These are phyloP conservation scores for Leptothorax acervorum DNA, from an alignment of 2,888 invertebrate genomes.

Conservation along the genomic window DNA sequence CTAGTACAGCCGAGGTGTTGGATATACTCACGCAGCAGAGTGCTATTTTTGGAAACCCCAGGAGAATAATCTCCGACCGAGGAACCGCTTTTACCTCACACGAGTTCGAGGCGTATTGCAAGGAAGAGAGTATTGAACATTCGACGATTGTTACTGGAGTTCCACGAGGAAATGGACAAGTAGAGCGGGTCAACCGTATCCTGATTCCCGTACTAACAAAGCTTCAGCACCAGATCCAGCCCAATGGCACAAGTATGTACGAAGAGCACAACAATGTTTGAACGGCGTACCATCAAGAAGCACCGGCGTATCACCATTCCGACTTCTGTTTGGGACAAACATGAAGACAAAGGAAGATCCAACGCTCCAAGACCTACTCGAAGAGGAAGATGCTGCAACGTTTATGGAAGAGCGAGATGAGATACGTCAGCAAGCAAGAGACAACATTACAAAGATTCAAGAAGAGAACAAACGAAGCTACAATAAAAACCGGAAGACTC, in stretches of 20 bases:
- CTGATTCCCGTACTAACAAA: background rate
- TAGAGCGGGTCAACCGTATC: background rate
- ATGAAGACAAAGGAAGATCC: background rate
- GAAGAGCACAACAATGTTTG: background rate
- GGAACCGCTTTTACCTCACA: background rate
- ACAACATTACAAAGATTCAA: background rate
- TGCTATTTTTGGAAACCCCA: conserved; percentile 11
- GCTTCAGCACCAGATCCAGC: background rate
- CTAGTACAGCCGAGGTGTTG: background rate
- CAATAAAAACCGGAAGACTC: background rate
- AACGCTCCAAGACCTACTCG: background rate
- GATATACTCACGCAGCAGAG: background rate
- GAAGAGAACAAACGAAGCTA: background rate
- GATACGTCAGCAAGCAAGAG: background rate
- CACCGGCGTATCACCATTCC: background rate
- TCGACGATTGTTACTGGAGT: background rate
- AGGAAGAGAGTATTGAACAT: background rate
- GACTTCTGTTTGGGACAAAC: background rate
- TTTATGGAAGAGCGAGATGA: background rate
- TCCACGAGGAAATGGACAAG: background rate
- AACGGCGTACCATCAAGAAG: background rate
- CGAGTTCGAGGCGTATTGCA: background rate
- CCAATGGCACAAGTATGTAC: background rate
- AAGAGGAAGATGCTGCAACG: background rate
- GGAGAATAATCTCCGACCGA: conserved; percentile 1